Conservation (phyloP, 1,140 invertebrate species). For the Cecropterus lyciades region DNA sequence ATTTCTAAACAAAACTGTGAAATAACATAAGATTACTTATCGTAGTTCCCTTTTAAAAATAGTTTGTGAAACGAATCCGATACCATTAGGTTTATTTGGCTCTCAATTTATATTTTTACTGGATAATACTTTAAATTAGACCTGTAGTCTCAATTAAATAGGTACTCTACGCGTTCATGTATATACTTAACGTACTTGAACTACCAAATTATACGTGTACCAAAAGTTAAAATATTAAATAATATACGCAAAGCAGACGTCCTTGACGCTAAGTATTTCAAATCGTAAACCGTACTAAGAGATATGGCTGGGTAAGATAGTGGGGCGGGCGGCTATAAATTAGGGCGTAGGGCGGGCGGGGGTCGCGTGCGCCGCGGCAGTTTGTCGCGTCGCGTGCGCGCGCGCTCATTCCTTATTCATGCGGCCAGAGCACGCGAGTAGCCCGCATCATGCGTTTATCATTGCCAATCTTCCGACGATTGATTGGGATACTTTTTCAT, state of each 20-base stretch:
- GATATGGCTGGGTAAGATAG: conserved; percentile 69
- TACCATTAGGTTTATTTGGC: too few relatives aligned
- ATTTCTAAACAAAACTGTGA: too few relatives aligned
- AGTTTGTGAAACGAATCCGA: too few relatives aligned
- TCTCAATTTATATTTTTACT: too few relatives aligned
- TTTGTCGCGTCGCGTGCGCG: conserved; percentile 80
- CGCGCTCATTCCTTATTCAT: conserved; percentile 82
- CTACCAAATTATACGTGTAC: too few relatives aligned
- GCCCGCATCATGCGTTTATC: conserved; percentile 49
- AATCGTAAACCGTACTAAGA: conserved; percentile 39
- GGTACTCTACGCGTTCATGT: too few relatives aligned
- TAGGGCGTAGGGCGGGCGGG: conserved; percentile 60
- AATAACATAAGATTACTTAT: too few relatives aligned
- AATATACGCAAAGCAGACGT: conserved; percentile 28
- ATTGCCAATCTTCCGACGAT: conserved; percentile 41
- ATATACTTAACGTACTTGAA: too few relatives aligned
- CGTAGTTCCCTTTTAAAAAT: too few relatives aligned
- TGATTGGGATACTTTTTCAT: conserved; percentile 10
- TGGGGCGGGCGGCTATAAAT: conserved; percentile 64
- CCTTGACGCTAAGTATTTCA: conserved; percentile 22
- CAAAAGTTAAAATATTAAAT: too few relatives aligned
- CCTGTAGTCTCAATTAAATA: too few relatives aligned
- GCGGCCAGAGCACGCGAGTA: conserved; percentile 63
- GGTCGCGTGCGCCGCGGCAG: conserved; percentile 71
- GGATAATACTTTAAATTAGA: too few relatives aligned